Base-by-base conservation (phyloP, 2,797 vertebrate species). In the Salmo trutta region DNA sequence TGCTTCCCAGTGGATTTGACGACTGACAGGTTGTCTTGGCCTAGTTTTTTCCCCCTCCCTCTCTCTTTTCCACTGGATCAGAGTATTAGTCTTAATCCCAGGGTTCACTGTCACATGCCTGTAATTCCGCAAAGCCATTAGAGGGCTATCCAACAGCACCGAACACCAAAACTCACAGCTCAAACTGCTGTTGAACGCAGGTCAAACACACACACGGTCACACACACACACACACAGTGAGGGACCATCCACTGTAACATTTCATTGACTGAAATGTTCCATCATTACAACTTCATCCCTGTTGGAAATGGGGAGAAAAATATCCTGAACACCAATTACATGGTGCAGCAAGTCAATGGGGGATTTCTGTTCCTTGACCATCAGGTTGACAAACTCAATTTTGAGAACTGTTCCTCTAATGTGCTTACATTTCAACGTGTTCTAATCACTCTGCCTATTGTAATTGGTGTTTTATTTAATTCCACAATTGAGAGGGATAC, bases 371-470 rank as follows among this genome's bases (percentile, higher is more conserved):
- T 31, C 36, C 14, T 17, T 51, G 27, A 24, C 67, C 68, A 56
- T 59, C 70, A n/a, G 66, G 54, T 54, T 75, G 16, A 19, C 19
- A 16, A 5, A 72, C 51, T n/a, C 19, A 21, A 59, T 64, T 70
- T 29, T 17, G 24, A 24, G 24, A 70, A 53, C 62, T 69, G 59
- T 64, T 68, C 70, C 80, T 83, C 77, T 70, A 8, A 59, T 80
- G 59, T 68, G 86, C 65, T 90, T 90, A 82, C 89, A 89, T 85
- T 89, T 76, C 71, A 75, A 86, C 67, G 89, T 82, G 79, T 84
- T 83, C 77, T 77, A 85, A 82, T 88, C 74, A 85, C 54, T 75
- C 29, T 84, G 51, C 83, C 82, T 74, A 88, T 75, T 76, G 82
- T 64, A 89, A 86, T 89, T 3, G 1, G 73, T 79, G 80, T 80